Conservation (phyloP, 2,797 vertebrate species). For the Cirrhinus molitorella region DNA sequence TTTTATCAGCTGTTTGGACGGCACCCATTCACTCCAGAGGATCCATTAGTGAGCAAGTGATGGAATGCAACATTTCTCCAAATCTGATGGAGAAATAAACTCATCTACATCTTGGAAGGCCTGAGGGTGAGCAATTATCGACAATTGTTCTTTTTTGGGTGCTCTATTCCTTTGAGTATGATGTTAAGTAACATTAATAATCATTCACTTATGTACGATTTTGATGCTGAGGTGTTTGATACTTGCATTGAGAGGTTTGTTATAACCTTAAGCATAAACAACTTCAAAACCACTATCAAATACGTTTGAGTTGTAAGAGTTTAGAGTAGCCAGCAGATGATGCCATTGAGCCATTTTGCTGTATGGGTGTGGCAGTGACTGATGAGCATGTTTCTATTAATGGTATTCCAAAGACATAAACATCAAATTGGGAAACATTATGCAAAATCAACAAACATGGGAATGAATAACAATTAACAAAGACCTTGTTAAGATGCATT, state of each 20-base stretch:
- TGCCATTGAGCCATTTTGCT: neutral
- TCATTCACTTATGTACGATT: neutral
- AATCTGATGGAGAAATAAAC: neutral
- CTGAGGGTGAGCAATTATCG: no score
- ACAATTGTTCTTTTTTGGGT: neutral
- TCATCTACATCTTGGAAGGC: no score
- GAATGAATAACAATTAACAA: neutral
- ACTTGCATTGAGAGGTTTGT: neutral
- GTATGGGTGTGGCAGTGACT: conserved; percentile 8
- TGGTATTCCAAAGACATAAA: neutral
- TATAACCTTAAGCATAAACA: no score
- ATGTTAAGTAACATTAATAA: neutral
- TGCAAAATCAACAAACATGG: neutral
- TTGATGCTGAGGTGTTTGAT: neutral
- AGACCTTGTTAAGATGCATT: neutral
- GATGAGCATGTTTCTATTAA: neutral
- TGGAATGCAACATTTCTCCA: neutral
- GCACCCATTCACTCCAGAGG: neutral
- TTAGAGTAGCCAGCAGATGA: conserved; percentile 28
- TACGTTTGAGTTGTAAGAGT: neutral
- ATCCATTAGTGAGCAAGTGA: rapidly evolving
- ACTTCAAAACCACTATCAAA: no score
- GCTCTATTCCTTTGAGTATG: neutral
- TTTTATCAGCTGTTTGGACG: neutral
- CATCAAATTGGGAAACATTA: neutral